These are phyloP conservation scores for Zaprionus tsacasi DNA, from an alignment of 1,140 invertebrate species.

Conservation along the genomic window DNA sequence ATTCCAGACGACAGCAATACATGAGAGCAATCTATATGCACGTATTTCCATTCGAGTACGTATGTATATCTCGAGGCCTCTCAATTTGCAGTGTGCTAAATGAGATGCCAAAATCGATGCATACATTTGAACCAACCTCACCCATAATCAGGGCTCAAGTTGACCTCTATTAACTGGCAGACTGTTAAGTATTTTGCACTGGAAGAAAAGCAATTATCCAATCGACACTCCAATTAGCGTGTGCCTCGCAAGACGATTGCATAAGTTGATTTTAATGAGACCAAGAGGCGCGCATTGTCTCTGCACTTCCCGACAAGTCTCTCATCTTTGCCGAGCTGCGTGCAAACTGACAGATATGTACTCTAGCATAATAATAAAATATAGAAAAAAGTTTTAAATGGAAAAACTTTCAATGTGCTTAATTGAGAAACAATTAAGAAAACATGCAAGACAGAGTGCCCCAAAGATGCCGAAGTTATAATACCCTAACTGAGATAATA, in stretches of 20 bases:
- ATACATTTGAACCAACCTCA: neutral
- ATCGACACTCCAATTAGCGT: slow-evolving; percentile 60
- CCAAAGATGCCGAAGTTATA: neutral
- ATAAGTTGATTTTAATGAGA: slow-evolving; percentile 30
- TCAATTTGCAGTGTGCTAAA: slow-evolving; percentile 53
- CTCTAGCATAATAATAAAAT: neutral
- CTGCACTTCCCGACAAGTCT: too few species aligned
- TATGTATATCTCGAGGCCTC: slow-evolving; percentile 5
- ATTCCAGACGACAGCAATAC: slow-evolving; percentile 19
- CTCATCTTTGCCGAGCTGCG: neutral
- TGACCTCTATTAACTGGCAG: slow-evolving; percentile 20
- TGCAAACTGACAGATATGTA: neutral
- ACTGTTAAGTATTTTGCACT: slow-evolving; percentile 57
- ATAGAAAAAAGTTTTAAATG: slow-evolving; percentile 39
- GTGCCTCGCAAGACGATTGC: slow-evolving; percentile 39
- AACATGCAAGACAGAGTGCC: neutral
- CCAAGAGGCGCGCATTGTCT: slow-evolving; percentile 7
- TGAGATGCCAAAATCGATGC: slow-evolving; percentile 36
- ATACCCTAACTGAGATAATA: neutral
- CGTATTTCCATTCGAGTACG: neutral
- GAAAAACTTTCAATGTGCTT: slow-evolving; percentile 42
- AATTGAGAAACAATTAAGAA: slow-evolving; percentile 53
- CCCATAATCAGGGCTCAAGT: neutral
- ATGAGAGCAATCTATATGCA: neutral
- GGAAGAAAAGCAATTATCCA: slow-evolving; percentile 32